Evolutionary conservation across 2,888 invertebrate genomes (phyloP).

Genomic region (Glaucopsyche alexis): DNA sequence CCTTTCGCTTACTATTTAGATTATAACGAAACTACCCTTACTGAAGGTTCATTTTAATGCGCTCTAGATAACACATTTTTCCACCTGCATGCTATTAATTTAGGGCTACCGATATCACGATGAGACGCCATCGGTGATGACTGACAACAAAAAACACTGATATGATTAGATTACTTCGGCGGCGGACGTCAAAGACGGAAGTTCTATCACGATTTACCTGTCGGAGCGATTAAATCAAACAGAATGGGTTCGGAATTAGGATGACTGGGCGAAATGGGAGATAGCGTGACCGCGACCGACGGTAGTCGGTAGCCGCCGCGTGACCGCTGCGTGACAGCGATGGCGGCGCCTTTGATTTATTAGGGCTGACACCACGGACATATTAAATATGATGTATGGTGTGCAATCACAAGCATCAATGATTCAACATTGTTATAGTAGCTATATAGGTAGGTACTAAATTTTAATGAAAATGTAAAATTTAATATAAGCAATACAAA

Average conservation of each 20-base stretch:
- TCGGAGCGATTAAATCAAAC: slow-evolving; percentile 29
- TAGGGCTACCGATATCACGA: background rate
- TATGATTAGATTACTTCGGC: slow-evolving; percentile 23
- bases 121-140: slow-evolving; percentile 4
- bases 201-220: slow-evolving; percentile 28
- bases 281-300: slow-evolving; percentile 36
- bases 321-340: slow-evolving; percentile 38
- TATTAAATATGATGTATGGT: background rate
- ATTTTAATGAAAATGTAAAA: too few relatives aligned
- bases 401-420: background rate
- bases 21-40: background rate
- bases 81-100: slow-evolving; percentile 5
- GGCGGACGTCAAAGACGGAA: slow-evolving; percentile 28
- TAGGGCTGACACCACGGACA: slow-evolving; percentile 40
- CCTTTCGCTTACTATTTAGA: background rate
- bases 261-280: slow-evolving; percentile 41
- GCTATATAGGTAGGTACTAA: too few relatives aligned
- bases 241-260: slow-evolving; percentile 31
- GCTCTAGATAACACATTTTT: background rate
- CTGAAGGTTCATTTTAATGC: background rate
- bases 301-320: slow-evolving; percentile 36
- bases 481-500: too few relatives aligned
- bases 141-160: slow-evolving; percentile 13
- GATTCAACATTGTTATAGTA: too few relatives aligned
- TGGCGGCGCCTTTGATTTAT: slow-evolving; percentile 45